Evolutionary conservation across 2,113 vertebrate genomes (phyloP).

Genomic region (Prunella himalayana): DNA sequence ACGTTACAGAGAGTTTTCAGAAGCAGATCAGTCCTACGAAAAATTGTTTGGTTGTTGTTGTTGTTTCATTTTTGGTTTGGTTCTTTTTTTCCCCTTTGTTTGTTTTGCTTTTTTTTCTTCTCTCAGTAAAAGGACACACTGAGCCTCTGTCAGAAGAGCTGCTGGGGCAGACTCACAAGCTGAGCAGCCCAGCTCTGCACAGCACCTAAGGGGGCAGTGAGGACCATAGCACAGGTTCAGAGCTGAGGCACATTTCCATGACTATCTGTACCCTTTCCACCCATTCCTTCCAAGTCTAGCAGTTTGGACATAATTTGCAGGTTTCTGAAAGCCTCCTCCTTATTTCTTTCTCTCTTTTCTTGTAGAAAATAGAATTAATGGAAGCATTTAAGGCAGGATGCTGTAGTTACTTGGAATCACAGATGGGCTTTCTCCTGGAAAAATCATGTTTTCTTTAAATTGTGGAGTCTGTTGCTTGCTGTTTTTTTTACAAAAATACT

Average conservation of each 20-base stretch:
- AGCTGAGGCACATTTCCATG: not conserved
- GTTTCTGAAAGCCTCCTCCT: not conserved
- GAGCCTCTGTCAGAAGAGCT: not conserved
- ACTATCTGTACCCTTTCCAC: not conserved
- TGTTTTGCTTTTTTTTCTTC: not conserved
- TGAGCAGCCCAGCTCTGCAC: not conserved
- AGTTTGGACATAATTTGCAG: not conserved
- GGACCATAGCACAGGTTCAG: not conserved
- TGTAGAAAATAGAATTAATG: not conserved
- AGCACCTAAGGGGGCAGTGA: fast-evolving
- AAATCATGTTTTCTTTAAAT: not conserved
- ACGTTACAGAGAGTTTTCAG: not conserved
- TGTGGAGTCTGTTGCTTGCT: not conserved
- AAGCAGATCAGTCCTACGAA: not conserved
- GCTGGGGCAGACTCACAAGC: not conserved
- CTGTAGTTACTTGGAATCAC: not conserved
- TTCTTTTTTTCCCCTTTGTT: not conserved
- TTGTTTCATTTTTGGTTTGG: not conserved
- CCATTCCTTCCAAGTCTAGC: not conserved
- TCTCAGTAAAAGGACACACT: not conserved
- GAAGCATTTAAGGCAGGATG: not conserved
- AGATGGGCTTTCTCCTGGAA: not conserved
- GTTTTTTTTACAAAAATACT: not conserved
- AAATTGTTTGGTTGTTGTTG: not conserved
- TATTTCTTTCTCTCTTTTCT: not conserved